A percentile compares a stretch with the other conserved stretches of the same genome.
These are phyloP conservation scores for Hydrocynus forskahlii DNA, from an alignment of 2,797 vertebrate genomes.

Conservation along the genomic window DNA sequence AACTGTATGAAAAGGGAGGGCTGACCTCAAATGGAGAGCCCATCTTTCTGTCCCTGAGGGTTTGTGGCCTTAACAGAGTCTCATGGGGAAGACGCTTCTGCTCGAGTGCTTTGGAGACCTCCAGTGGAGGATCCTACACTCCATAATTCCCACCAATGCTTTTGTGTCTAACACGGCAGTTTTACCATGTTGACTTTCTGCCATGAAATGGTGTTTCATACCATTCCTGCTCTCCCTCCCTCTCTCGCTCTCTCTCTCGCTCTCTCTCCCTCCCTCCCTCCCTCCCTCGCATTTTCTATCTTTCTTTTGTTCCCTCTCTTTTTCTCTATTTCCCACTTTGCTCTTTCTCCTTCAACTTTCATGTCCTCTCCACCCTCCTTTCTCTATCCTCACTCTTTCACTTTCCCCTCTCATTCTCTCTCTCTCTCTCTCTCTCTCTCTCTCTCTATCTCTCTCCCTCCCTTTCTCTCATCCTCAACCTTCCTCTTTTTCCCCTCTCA, in stretches of 20 bases:
- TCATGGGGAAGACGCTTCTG: too few species aligned
- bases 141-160: too few species aligned
- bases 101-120: too few species aligned
- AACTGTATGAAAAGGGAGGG: too few species aligned
- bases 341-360: background rate
- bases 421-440: background rate
- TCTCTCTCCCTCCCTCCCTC: background rate
- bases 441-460: too few species aligned
- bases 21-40: too few species aligned
- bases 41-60: too few species aligned
- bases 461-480: background rate
- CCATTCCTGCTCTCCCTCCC: background rate
- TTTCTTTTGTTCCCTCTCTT: background rate
- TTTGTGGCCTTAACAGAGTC: too few species aligned
- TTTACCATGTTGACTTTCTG: too few species aligned
- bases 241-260: too few species aligned
- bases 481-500: background rate
- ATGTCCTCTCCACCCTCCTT: background rate
- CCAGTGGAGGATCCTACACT: too few species aligned
- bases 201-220: background rate
- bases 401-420: background rate
- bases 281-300: background rate
- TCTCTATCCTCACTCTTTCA: background rate
- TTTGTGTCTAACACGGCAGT: too few species aligned
- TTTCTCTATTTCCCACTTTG: background rate